Base-by-base conservation (phyloP, 2,888 invertebrate species). In the Apotomis capreana region DNA sequence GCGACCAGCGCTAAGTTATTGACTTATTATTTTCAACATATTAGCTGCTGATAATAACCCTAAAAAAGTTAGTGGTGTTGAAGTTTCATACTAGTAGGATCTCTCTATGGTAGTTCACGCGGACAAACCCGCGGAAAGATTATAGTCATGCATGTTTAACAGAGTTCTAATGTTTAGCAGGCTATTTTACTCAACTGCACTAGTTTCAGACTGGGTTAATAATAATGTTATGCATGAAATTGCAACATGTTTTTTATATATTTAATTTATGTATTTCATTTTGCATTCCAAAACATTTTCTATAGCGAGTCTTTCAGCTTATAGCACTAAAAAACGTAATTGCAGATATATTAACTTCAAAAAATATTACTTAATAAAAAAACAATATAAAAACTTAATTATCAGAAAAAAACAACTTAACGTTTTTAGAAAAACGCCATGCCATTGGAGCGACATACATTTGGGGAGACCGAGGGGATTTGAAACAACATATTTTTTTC, bases 151-250 rank as follows among this genome's bases (percentile, higher is more conserved):
- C 2, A 62, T n/a, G 36, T 52, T 51, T 49, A 60, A 61, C 51
- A 1, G 10, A 70, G 63, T 63, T 58, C 52, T 57, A 46, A 26
- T 44, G 10, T 54, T 60, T 61, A n/a, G 36, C 36, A 54, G 44
- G 58, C n/a, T 63, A 44, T 6, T 63, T 58, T 15, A 49, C 68
- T 60, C n/a, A 44, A 26, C 44, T 12, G 12, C 12, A 37, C 63
- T 63, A 69, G 51, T 44, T 69, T 52, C 63, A 37, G 51, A 15
- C 40, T 54, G 40, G 63, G 51, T 64, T 70, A 51, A 63, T 61
- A 60, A 52, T 58, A 63, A 55, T 58, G 63, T 13, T 58, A 63
- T 69, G 62, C 37, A 57, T 63, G n/a, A 51, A 63, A 57, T 69
- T 63, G 26, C 51, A n/a, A 57, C 52, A 46, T 5, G 4, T 52